Base-by-base conservation (phyloP, 2,113 vertebrate species). In the Verasper variegatus region DNA sequence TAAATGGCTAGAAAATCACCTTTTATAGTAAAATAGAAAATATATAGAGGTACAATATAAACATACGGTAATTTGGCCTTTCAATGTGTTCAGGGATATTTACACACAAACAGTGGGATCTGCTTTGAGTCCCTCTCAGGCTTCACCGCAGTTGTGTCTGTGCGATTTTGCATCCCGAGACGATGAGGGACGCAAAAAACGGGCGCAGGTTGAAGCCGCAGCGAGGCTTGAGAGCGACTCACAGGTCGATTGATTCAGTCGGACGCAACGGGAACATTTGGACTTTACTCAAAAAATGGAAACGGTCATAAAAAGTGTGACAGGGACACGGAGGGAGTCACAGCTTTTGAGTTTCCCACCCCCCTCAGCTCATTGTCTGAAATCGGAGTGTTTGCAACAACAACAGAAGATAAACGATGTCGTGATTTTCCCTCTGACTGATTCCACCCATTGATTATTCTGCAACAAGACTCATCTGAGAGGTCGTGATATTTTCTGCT, bases 11-110 rank as follows among this genome's bases (percentile, higher is more conserved):
- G 94, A 97, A 98, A 98, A 97, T 91, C 85, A 93, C 95, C 90
- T 94, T 52, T 92, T 87, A 94, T 97, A 97, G 96, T 97, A 98
- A 99, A 97, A 98, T 97, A 98, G 95, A 97, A 97, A 97, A 97
- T 96, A 96, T 98, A 96, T 97, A 96, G 95, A 96, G 95, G 94
- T 98, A 97, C 96, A 97, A 94, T 97, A 97, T 96, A 97, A 97
- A 97, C 97, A 96, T 95, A 82, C 72, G 83, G 81, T 67, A 96
- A 95, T 97, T 98, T 97, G 96, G 96, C 96, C 96, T 96, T 94
- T 35, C 88, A 88, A 93, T 87, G 76, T 77, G 79, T 89, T 94
- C 78, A 93, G 84, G 86, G 85, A 23, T 86, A 84, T 92, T 84
- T 88, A 91, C 81, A 91, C 23, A 74, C 35, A 80, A 54, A 26